Evolutionary conservation across 2,113 vertebrate species (phyloP), one percentile per base, ranked within the genome.

Genomic region (Desmodus rotundus): DNA sequence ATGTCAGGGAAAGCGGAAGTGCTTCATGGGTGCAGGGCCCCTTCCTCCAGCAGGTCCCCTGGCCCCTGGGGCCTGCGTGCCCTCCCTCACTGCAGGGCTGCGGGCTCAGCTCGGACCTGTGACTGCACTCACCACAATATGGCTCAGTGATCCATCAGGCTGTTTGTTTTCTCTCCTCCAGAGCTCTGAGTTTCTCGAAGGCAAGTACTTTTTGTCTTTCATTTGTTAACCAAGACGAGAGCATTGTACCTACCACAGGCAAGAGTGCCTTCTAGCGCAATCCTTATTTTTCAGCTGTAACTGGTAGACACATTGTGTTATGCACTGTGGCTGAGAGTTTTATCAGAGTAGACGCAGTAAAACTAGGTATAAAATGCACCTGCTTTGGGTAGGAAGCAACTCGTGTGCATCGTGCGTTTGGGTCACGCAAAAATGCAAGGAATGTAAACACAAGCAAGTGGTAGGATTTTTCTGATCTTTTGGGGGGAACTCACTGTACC

Each of bases 1-100:
- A 11, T 15, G 24, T 36, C 8, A 38, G 33, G 15, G 10, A 31
- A 22, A 28, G 36, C 24, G 26, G 26, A 10, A 41, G 67, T 36
- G 1, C 11, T 13, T 3, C 6, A 2, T 2, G 0, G 6, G 15
- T 2, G 4, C 7, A 0, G 5, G 20, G 22, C 22, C 12, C 2
- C 9, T 13, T 41, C 38, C 43, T 45, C 4, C 2, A 0, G 0
- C 0, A 0, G 54, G 31, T n/a, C 11, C 20, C 20, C 10, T 4
- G n/a, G 45, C 7, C 19, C 13, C 36, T 0, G 36, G 14, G 63
- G 24, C 47, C 43, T 13, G 12, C 8, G n/a, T 7, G 4, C 2
- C 0, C 38, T 68, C 22, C 17, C 58, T 31, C 13, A 6, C 7
- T 0, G 7, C 67, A 31, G 12, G 43, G 5, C 47, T 76, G 1